Evolutionary conservation across 2,888 invertebrate species (phyloP).

Genomic region (Philonicus albiceps): DNA sequence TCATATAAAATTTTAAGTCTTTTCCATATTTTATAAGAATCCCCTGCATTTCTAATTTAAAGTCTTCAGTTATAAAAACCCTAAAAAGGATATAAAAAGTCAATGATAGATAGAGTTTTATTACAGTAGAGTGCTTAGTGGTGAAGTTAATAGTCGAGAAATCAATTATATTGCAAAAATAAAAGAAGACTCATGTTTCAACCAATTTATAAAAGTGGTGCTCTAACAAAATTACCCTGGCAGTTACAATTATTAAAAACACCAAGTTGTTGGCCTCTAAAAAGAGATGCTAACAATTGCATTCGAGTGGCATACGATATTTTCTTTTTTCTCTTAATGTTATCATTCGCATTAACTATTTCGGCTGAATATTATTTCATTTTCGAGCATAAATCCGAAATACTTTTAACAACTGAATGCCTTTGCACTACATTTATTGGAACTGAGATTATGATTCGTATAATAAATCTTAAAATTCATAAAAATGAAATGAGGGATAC

Average conservation of each 20-base stretch:
- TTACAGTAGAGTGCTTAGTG: not conserved
- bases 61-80: not conserved
- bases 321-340: not conserved
- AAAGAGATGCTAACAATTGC: not conserved
- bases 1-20: not conserved
- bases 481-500: not conserved
- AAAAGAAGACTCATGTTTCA: not conserved
- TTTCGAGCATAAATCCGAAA: not conserved
- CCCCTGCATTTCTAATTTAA: not conserved
- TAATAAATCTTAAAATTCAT: conserved; percentile 31
- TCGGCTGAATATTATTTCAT: not conserved
- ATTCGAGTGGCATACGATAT: not conserved
- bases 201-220: not conserved
- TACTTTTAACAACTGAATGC: conserved; percentile 34
- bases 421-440: conserved; percentile 43
- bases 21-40: not conserved
- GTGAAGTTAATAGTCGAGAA: not conserved
- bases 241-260: not conserved
- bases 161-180: not conserved
- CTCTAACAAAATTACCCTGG: not conserved
- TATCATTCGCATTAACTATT: not conserved
- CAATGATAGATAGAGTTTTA: not conserved
- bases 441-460: conserved; percentile 21
- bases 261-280: not conserved
- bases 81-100: not conserved